Base-by-base conservation (phyloP, 1,140 invertebrate genomes). In the Aporrectodea caliginosa region DNA sequence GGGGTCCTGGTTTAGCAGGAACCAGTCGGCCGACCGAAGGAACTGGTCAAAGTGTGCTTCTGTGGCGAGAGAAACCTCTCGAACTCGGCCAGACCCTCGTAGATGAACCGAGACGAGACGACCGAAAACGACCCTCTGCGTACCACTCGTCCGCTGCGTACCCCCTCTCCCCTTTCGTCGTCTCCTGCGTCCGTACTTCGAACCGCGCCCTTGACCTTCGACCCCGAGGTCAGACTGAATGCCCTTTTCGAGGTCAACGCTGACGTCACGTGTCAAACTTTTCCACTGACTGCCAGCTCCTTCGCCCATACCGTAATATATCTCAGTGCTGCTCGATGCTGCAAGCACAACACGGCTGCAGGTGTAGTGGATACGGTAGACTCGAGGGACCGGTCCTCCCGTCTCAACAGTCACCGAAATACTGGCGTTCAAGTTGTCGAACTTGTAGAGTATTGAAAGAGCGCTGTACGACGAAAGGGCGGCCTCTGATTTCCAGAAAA, bases 1-100 rank as follows among this genome's bases (percentile, higher is more conserved):
- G 88, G 98, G 94, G 0, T 98, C 97, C 89, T 99, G 97, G 90
- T 95, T 91, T 30, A 89, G 6, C 6, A 58, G 6, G 43, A 58
- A 58, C 43, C 43, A 58, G 43, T 58, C 43, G 43, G 43, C 43
- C 43, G 43, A 12, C 43, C 22, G 6, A 6, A 58, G 43, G 22
- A 58, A 58, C 43, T 58, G 43, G 6, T 58, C 43, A 22, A 12
- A 58, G 43, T 58, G 43, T 12, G 43, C 43, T 22, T 58, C 43
- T 58, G 43, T 58, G 43, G 6, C 6, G 6, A 58, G 43, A 6
- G 43, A 58, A 58, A 58, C 43, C 6, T 22, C 22, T 22, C 43
- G 6, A 22, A 58, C 22, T 22, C 6, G 43, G 43, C 6, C 43
- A 22, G 6, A 6, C 6, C 43, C 43, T 6, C 22, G 6, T 12